Conservation (phyloP, 2,797 vertebrate species). For the Mycteria americana region DNA sequence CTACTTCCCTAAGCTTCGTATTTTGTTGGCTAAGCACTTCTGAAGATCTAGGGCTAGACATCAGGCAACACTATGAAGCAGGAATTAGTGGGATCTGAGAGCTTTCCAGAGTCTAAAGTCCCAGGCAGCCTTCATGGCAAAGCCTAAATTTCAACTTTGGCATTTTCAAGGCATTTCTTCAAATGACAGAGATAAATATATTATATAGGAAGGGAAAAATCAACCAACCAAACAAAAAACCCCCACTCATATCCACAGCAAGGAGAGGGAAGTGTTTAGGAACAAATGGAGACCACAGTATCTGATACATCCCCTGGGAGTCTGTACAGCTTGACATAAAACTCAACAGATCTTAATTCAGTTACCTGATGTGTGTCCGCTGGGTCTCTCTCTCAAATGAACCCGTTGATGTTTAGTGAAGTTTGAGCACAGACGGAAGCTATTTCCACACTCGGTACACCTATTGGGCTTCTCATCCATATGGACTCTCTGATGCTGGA, state of each 20-base stretch:
- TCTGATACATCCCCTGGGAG: not conserved
- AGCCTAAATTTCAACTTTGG: not conserved
- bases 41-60: not conserved
- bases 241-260: not conserved
- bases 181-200: not conserved
- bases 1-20: not conserved
- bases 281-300: not conserved
- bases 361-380: conserved; percentile 48
- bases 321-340: not conserved
- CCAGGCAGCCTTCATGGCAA: not conserved
- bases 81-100: not conserved
- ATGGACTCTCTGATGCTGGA: not conserved
- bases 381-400: not conserved
- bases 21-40: not conserved
- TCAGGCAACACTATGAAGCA: not conserved
- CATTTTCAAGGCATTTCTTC: not conserved
- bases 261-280: not conserved
- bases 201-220: not conserved
- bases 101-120: not conserved
- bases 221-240: not conserved
- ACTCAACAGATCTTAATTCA: not conserved
- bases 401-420: conserved; percentile 8
- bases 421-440: not conserved
- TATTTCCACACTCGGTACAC: not conserved
- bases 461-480: not conserved